Base-by-base conservation (phyloP, 2,113 vertebrate genomes). In the Cheilinus undulatus region DNA sequence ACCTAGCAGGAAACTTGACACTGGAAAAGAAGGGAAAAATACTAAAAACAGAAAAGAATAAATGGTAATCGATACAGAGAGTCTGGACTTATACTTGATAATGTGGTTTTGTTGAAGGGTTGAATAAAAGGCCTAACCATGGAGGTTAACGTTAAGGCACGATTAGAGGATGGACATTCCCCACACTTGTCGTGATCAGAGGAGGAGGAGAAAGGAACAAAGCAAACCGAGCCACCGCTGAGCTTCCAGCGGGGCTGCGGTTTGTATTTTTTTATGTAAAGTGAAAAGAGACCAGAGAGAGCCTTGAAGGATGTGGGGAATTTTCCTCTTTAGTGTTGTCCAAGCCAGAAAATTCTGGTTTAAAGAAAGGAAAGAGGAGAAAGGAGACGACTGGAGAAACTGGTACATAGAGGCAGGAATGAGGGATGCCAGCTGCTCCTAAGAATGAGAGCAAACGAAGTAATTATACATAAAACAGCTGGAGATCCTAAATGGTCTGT, bases 191-290 rank as follows among this genome's bases (percentile, higher is more conserved):
- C 67, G 56, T 15, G 32, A 79, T 74, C 61, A 83, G 66, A 80
- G 43, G 17, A 64, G 1, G n/a, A 74, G 58, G 49, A 48, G 38
- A 53, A 80, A 40, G 51, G 40, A 64, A 82, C 65, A 67, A 76
- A 81, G 68, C 40, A 52, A 57, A 61, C 50, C 0, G 40, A 57
- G 36, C 32, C 20, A 42, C 76, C 56, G 27, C 43, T 73, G 26
- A 77, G 80, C 79, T 79, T 75, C 74, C 69, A 77, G 80, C 72
- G 62, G 69, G 49, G 80, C 75, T 65, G 76, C 2, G 50, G 80
- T 77, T 73, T 74, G 52, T 69, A 73, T 77, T 81, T 88, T n/a
- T 84, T 87, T 49, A 76, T 74, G 76, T 79, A 28, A 57, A 77
- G 70, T 82, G 66, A 84, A 88, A 82, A 57, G 66, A 12, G 38